Percentiles rank a stretch among this genome's conserved stretches.
Conservation (phyloP, 2,113 vertebrate species). For the Stictonetta naevosa region DNA sequence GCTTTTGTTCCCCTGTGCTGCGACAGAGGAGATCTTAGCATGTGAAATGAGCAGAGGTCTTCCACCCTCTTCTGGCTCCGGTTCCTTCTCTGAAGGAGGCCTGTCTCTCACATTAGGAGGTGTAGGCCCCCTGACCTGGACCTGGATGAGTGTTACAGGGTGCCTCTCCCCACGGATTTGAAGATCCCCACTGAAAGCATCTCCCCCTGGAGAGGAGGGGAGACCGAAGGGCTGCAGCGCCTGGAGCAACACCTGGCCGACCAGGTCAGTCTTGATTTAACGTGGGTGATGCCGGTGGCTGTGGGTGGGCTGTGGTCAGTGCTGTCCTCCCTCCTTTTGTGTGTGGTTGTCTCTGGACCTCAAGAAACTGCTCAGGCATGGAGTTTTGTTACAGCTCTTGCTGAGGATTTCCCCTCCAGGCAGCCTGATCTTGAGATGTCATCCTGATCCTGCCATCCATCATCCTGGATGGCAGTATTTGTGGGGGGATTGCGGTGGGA, state of each 20-base stretch:
- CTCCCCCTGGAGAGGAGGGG: slow-evolving; percentile 68
- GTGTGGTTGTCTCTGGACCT: neutral
- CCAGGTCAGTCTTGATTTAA: slow-evolving; percentile 32
- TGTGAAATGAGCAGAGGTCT: neutral
- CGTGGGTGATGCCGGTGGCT: neutral
- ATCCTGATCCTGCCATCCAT: neutral
- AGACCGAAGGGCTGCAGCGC: slow-evolving; percentile 41
- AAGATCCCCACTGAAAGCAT: neutral
- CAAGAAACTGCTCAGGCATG: neutral
- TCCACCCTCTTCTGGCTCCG: neutral
- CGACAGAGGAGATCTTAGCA: neutral
- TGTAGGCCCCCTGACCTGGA: neutral
- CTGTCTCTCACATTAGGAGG: neutral
- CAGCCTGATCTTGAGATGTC: neutral
- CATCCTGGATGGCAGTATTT: neutral
- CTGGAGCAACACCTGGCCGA: slow-evolving; percentile 65
- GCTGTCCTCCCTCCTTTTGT: neutral
- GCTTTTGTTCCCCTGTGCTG: neutral
- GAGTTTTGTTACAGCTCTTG: neutral
- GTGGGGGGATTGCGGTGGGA: neutral
- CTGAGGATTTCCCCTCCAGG: neutral
- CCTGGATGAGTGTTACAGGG: slow-evolving; percentile 14
- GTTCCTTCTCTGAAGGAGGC: neutral
- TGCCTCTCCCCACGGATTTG: slow-evolving; percentile 63
- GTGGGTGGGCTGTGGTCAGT: neutral